Conservation (phyloP, 2,797 vertebrate species). For the Phrynocephalus guinanensis region DNA sequence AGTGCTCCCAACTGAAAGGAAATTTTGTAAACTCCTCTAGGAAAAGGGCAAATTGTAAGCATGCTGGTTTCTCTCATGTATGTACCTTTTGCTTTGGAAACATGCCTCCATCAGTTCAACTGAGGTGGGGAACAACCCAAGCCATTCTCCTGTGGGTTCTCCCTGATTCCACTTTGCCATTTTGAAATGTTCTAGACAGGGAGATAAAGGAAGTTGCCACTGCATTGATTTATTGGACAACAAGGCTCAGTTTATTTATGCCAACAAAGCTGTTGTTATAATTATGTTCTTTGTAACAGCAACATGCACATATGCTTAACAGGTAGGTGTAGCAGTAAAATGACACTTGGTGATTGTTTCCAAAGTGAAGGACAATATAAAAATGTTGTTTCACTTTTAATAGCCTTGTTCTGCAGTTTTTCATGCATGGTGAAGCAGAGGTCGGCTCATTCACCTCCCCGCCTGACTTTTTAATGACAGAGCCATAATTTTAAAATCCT, state of each 20-base stretch:
- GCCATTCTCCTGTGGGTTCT: slow-evolving; percentile 41
- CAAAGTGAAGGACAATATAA: slow-evolving; percentile 40
- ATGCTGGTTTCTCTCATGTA: slow-evolving; percentile 28
- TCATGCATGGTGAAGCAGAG: not conserved
- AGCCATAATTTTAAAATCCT: slow-evolving; percentile 9
- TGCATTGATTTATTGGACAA: slow-evolving; percentile 66
- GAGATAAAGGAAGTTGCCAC: slow-evolving; percentile 61
- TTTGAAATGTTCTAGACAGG: slow-evolving; percentile 54
- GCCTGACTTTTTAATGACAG: slow-evolving; percentile 7
- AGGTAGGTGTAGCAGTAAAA: slow-evolving; percentile 55
- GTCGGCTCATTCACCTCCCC: not conserved
- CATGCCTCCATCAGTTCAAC: slow-evolving; percentile 24
- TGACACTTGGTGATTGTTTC: slow-evolving; percentile 49
- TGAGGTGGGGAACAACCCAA: slow-evolving; percentile 1
- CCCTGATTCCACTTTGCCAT: slow-evolving; percentile 50
- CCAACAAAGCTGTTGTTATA: slow-evolving; percentile 64
- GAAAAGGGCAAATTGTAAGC: not conserved
- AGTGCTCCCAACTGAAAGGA: not conserved
- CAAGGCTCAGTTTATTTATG: slow-evolving; percentile 55
- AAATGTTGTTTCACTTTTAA: slow-evolving; percentile 45
- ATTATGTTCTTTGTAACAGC: slow-evolving; percentile 68
- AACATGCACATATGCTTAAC: slow-evolving; percentile 53
- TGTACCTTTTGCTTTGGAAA: slow-evolving; percentile 55
- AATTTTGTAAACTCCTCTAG: not conserved
- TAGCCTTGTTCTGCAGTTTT: not conserved